Evolutionary conservation across 2,113 vertebrate species (phyloP), one percentile per base, ranked within the genome.

Genomic region (Macquaria australasica): DNA sequence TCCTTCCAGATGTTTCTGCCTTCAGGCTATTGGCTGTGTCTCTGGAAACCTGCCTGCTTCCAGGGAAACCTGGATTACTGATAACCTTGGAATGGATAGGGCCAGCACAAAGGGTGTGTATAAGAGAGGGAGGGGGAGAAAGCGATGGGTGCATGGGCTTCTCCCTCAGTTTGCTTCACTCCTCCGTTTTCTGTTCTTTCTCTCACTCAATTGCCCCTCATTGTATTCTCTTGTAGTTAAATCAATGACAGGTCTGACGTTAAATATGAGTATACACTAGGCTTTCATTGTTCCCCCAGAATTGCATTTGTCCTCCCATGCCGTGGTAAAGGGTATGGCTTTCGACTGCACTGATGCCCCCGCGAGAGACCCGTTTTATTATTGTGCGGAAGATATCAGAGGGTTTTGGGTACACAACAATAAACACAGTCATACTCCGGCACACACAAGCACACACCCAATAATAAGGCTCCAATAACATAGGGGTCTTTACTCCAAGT

Each of bases 31-130:
- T 85, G 83, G 81, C 88, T 41, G 43, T 63, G 62, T 82, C 79
- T 89, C 79, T 81, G 90, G 88, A 89, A 91, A 91, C 80, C 74
- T 72, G 67, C 79, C 81, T 71, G 70, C 85, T 91, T 92, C 78
- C 79, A 89, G 85, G 73, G 75, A 86, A 92, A 87, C 81, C 83
- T 91, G 83, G 90, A 93, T 95, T 93, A 92, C 93, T 89, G 92
- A 93, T 94, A 95, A 95, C 93, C 93, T 94, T 93, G 92, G 85
- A 88, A 90, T 84, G 85, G 91, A 88, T 82, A 87, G 56, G 45
- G 75, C 77, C 87, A 85, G 58, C 74, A 73, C 71, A 70, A 41
- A 68, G 83, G 72, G 82, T 69, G 82, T 85, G 76, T 75, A 8
- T 71, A 11, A 21, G 50, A 76, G 56, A 79, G 43, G 15, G 55